Percentiles rank a stretch among this genome's conserved stretches.
phyloP scores from a whole-genome alignment of 2,888 invertebrate genomes.

The Mayetiola destructor region DNA sequence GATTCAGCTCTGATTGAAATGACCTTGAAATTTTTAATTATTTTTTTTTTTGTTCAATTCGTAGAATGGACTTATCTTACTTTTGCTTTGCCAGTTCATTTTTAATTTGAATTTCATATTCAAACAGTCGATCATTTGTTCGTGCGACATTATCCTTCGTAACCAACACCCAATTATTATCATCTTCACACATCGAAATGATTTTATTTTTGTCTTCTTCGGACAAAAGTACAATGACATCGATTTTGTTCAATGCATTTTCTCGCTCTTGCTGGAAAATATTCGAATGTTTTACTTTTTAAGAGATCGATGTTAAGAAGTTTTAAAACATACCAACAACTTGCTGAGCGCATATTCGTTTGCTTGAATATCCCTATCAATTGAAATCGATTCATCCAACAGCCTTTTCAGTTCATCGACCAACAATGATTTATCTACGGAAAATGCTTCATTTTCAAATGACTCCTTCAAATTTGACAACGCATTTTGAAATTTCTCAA shows the following conservation, averaged over 20 bases:
- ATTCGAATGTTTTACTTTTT: neutral
- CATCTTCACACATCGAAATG: constrained; percentile 34
- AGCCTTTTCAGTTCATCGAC: neutral
- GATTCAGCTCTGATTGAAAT: constrained; percentile 46
- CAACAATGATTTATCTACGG: too few relatives aligned
- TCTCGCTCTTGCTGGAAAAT: constrained; percentile 52
- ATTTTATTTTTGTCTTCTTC: constrained; percentile 45
- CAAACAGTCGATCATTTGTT: constrained; percentile 46
- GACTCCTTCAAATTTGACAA: too few relatives aligned
- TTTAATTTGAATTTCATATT: constrained; percentile 49
- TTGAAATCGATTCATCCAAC: neutral
- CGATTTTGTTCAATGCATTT: constrained; percentile 60
- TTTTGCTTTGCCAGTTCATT: constrained; percentile 46
- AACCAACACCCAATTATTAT: constrained; percentile 50
- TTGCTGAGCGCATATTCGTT: neutral
- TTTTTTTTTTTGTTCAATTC: neutral
- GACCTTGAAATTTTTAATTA: neutral
- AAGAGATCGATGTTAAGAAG: neutral
- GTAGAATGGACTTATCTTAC: constrained; percentile 28
- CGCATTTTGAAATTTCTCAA: too few relatives aligned
- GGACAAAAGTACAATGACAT: constrained; percentile 50
- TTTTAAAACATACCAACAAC: neutral
- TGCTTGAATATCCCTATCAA: neutral
- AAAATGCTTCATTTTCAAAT: too few relatives aligned
- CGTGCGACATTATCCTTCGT: constrained; percentile 42